A percentile compares a stretch with the other conserved stretches of the same genome.
Conservation (phyloP, 2,888 invertebrate genomes). For the Palloptera scutellata region DNA sequence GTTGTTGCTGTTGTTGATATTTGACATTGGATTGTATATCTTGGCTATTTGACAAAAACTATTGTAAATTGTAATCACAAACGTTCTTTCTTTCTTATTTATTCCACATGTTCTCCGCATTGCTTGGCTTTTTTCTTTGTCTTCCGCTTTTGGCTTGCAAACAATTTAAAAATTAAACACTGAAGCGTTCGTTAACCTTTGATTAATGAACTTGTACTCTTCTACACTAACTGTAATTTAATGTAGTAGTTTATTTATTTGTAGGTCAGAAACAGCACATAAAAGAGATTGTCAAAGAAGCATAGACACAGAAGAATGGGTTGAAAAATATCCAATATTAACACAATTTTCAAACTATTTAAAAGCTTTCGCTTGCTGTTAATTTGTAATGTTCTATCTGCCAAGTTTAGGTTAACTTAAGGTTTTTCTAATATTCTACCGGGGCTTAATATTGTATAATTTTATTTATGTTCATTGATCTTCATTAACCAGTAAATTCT, state of each 20-base stretch:
- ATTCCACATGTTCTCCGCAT: background rate
- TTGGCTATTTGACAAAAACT: slow-evolving; percentile 24
- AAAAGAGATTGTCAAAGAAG: no score
- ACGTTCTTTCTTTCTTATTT: background rate
- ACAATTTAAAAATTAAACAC: slow-evolving; percentile 4
- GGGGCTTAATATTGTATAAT: background rate
- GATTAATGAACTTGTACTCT: slow-evolving; percentile 34
- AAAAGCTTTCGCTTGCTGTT: no score
- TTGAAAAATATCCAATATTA: background rate
- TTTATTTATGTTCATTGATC: slow-evolving; percentile 8
- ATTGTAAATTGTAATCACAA: background rate
- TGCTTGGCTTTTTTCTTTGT: slow-evolving; percentile 4
- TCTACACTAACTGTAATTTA: background rate
- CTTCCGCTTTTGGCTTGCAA: background rate
- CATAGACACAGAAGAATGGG: background rate
- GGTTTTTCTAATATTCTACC: no score
- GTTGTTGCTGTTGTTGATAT: background rate
- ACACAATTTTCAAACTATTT: background rate
- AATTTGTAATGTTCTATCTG: no score
- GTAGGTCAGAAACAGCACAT: slow-evolving; percentile 5
- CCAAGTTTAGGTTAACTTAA: no score
- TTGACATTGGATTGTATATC: slow-evolving; percentile 1
- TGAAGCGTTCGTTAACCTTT: slow-evolving; percentile 36
- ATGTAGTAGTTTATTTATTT: slow-evolving; percentile 6
- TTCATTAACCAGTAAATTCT: slow-evolving; percentile 3